phyloP scores from a whole-genome alignment of 2,888 invertebrate species.

The Arge pagana region DNA sequence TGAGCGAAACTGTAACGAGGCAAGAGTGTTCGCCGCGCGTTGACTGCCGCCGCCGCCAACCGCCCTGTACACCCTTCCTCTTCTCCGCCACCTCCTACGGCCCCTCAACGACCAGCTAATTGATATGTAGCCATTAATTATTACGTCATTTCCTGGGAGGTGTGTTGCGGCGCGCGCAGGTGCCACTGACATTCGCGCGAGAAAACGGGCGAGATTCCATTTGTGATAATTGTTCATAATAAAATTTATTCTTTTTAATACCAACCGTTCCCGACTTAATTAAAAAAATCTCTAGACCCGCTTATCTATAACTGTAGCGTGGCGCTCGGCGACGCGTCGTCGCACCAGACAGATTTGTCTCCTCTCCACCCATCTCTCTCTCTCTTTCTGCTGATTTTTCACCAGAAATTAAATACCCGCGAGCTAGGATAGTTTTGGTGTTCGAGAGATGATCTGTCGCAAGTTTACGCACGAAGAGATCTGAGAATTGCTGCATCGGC shows the following conservation, averaged over 20 bases:
- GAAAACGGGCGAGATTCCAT: conserved; percentile 24
- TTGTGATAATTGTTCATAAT: conserved; percentile 28
- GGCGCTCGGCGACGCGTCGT: no score
- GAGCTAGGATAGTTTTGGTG: no score
- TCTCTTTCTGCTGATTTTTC: conserved; percentile 6
- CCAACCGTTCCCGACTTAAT: not conserved
- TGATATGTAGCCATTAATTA: conserved; percentile 57
- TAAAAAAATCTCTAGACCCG: no score
- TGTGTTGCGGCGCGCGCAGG: conserved; percentile 48
- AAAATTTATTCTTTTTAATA: conserved; percentile 41
- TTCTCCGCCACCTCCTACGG: no score
- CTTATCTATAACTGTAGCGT: no score
- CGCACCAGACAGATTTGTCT: no score
- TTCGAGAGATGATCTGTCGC: no score
- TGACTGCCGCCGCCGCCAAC: not conserved
- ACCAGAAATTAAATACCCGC: no score
- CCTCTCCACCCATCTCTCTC: conserved; percentile 27
- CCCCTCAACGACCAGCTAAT: conserved; percentile 43
- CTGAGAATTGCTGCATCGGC: no score
- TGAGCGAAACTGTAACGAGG: conserved; percentile 38
- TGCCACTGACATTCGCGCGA: conserved; percentile 46
- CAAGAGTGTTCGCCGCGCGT: conserved; percentile 1
- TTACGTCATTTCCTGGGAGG: conserved; percentile 54
- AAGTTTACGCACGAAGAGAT: no score
- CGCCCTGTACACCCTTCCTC: not conserved